These are phyloP conservation scores for Notolepis coatsorum DNA, from an alignment of 2,797 vertebrate genomes.

Conservation along the genomic window DNA sequence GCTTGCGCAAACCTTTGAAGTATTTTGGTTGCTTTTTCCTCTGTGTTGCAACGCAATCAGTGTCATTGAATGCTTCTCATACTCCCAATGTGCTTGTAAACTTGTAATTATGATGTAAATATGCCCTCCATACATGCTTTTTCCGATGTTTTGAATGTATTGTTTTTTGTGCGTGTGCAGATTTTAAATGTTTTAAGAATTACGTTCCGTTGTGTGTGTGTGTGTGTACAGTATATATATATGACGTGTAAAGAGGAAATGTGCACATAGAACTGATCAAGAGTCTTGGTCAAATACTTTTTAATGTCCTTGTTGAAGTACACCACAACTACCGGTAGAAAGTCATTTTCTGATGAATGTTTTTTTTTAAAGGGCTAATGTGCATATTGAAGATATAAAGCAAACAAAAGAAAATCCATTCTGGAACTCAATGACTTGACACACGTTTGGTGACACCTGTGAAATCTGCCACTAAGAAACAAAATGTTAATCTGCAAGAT, in stretches of 20 bases:
- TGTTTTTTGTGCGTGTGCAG: constrained; percentile 44
- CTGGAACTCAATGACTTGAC: constrained; percentile 3
- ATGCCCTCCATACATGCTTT: constrained; percentile 23
- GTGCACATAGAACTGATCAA: constrained; percentile 27
- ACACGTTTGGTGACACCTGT: constrained; percentile 18
- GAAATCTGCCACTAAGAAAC: constrained; percentile 21
- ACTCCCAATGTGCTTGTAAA: constrained; percentile 54
- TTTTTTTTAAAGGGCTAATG: constrained; percentile 63
- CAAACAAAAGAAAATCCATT: constrained; percentile 14
- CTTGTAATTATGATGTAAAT: constrained; percentile 74
- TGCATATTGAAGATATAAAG: constrained; percentile 46
- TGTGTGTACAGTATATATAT: no score
- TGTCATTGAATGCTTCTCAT: constrained; percentile 30
- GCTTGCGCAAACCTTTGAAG: constrained; percentile 19
- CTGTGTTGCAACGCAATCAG: constrained; percentile 33
- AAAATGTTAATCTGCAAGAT: constrained; percentile 18
- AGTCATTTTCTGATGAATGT: constrained; percentile 51
- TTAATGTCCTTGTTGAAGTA: constrained; percentile 35
- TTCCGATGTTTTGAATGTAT: constrained; percentile 43
- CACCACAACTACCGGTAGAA: constrained; percentile 12
- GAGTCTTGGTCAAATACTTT: constrained; percentile 36
- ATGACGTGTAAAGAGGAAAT: constrained; percentile 45
- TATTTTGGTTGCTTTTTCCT: constrained; percentile 16
- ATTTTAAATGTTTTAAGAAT: constrained; percentile 45
- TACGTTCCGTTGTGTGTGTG: constrained; percentile 45